Percentiles rank a stretch among this genome's conserved stretches.
Conservation (phyloP, 2,888 invertebrate species). For the Allacma fusca region DNA sequence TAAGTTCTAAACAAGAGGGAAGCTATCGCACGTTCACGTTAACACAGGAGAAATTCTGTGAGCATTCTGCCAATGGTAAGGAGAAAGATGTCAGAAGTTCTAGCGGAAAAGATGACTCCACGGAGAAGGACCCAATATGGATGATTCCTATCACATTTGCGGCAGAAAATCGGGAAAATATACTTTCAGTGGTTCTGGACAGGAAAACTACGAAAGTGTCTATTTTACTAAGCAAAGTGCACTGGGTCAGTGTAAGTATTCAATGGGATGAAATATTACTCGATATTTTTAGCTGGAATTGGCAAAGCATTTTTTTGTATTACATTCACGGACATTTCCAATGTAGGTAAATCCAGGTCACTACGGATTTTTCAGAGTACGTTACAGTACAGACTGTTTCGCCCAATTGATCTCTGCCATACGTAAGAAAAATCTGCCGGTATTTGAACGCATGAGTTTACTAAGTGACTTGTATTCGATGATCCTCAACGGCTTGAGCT, state of each 20-base stretch:
- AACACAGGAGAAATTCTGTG: conserved; percentile 84
- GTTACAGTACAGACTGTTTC: conserved; percentile 80
- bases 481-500: conserved; percentile 84
- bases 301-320: too few species aligned
- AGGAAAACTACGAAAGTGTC: conserved; percentile 73
- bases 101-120: too few species aligned
- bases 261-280: too few species aligned
- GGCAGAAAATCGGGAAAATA: conserved; percentile 74
- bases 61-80: conserved; percentile 69
- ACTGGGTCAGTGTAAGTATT: conserved; percentile 84
- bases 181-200: conserved; percentile 71
- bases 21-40: conserved; percentile 75
- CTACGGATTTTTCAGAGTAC: conserved; percentile 90
- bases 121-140: conserved; percentile 75
- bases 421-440: conserved; percentile 78
- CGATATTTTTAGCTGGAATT: too few species aligned
- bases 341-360: conserved; percentile 79
- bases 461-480: conserved; percentile 92
- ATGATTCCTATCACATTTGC: conserved; percentile 85
- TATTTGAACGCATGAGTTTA: conserved; percentile 83
- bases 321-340: too few species aligned
- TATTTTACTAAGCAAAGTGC: conserved; percentile 74
- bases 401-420: conserved; percentile 81
- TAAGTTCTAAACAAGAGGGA: conserved; percentile 69
- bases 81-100: background rate